Base-by-base conservation (phyloP, 2,113 vertebrate genomes). In the Marmota flaviventris region DNA sequence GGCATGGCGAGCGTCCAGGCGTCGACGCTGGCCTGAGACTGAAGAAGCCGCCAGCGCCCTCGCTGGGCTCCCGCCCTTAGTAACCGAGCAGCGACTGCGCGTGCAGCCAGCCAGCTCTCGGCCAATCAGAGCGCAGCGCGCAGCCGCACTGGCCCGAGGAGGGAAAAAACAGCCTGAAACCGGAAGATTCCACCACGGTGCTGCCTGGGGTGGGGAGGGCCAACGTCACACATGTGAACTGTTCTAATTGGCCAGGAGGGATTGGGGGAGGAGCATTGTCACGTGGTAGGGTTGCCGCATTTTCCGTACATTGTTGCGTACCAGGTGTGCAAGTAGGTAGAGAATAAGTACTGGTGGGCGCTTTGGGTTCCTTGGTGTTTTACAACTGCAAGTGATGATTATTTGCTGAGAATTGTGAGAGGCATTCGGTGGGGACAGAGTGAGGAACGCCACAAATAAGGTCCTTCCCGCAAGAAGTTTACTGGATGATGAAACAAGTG, bases 71-170 rank as follows among this genome's bases (percentile, higher is more conserved):
- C 94, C 69, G 78, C 96, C 78, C 95, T 97, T 91, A 95, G 94
- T 95, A 98, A 98, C 97, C 45, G 63, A 42, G 70, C 3, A 13
- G 37, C 1, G 61, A 61, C 9, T 29, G 94, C 94, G 85, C 85
- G 25, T 61, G 85, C 95, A 14, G 29, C 6, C 2, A 6, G 4
- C 1, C 39, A 13, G n/a, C 48, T 20, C 92, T 79, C 4, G 0
- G 22, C 98, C 98, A 98, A 98, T 98, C 89, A 96, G 92, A 20
- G 25, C 45, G 8, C 56, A 5, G 24, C 2, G 45, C 96, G 82
- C 97, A 96, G 96, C 39, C 72, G 81, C 96, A 56, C 2, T 61
- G 93, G 58, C 39, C 34, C 34, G 1, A 0, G 39, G 3, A 8
- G 9, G 0, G 24, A 24, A 22, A 27, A 78, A 51, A 56, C 79